Base-by-base conservation (phyloP, 1,140 invertebrate genomes). In the Anastrepha obliqua region DNA sequence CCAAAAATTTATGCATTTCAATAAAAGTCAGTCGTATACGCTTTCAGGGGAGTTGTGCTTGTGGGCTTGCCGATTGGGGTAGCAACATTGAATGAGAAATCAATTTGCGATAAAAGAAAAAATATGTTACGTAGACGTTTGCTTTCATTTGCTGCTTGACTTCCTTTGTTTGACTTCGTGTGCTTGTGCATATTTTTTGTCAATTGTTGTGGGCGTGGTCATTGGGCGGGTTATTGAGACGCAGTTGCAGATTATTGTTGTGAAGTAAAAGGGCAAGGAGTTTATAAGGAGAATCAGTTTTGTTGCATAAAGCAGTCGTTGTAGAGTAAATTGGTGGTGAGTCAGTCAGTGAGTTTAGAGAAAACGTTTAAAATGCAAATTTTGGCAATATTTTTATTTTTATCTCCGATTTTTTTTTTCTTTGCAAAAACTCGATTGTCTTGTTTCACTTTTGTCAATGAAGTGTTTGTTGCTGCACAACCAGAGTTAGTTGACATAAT, bases 1-100 rank as follows among this genome's bases (percentile, higher is more conserved):
- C 74, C 51, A 81, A 81, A 81, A 81, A 81, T 81, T 55, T 81
- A 81, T 81, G 74, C 74, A 81, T 81, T 81, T 81, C 74, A 58
- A 81, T 81, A 81, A 81, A 55, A n/a, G 74, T 29, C 74, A 47
- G 2, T 11, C 11, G 67, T 42, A 15, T 42, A 42, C 39, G 74
- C 13, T 62, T 1, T 44, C 3, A n/a, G n/a, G 42, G 20, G 3
- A 39, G 65, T 20, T 29, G 65, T 67, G 67, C 67, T n/a, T n/a
- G n/a, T n/a, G n/a, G 67, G 11, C 74, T 55, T 51, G 47, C 47
- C 74, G 55, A 81, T 81, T 51, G 74, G 74, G 74, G 74, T 81
- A 81, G 74, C 17, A 81, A 81, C 74, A 5, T 81, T 81, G 74
- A 81, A 42, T 81, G 17, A 81, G 74, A 81, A 81, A 81, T 81